Evolutionary conservation across 1,140 invertebrate genomes (phyloP), one percentile per base, ranked within the genome.

Genomic region (Lordiphosa clarofinis): DNA sequence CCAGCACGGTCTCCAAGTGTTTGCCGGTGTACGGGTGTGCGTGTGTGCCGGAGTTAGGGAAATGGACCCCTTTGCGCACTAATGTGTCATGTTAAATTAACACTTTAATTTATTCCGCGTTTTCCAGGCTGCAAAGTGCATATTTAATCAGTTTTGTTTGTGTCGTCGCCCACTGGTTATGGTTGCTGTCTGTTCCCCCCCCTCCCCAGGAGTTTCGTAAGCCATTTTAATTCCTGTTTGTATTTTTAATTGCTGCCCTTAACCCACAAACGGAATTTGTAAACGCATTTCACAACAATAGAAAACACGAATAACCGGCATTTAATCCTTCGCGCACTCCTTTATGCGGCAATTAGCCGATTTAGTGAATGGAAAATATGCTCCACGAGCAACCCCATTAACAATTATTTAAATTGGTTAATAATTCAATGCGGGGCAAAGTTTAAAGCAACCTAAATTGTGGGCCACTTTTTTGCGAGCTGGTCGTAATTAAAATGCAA

Each of bases 51-150:
- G 76, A 31, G 28, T 31, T 31, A 31, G 28, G 28, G 28, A 31
- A 31, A 31, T 8, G 28, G 1, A 31, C 28, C 28, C 28, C 28
- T 31, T 31, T 31, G 62, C 68, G 67, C 75, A 87, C 81, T 86
- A 87, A 86, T 86, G 82, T 86, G 81, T 86, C 81, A 86, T 86
- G 82, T 86, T 87, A 87, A 86, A 86, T 86, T 86, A 86, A 86
- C 81, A 87, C 81, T 86, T 86, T 86, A 86, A 86, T 86, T 86
- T 86, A 86, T 86, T 86, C 81, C 81, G 82, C 82, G 81, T 82
- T 82, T 72, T 72, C 64, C 69, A 67, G 55, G 75, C 65, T 82
- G 82, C 82, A 86, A 86, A 86, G 82, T 87, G 81, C 81, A 86
- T 86, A 86, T 86, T 86, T 82, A 86, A 86, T 87, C 82, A 79